A percentile compares a stretch with the other conserved stretches of the same genome.
phyloP scores from a whole-genome alignment of 2,797 vertebrate genomes.

The Notoglanidium macrostoma region DNA sequence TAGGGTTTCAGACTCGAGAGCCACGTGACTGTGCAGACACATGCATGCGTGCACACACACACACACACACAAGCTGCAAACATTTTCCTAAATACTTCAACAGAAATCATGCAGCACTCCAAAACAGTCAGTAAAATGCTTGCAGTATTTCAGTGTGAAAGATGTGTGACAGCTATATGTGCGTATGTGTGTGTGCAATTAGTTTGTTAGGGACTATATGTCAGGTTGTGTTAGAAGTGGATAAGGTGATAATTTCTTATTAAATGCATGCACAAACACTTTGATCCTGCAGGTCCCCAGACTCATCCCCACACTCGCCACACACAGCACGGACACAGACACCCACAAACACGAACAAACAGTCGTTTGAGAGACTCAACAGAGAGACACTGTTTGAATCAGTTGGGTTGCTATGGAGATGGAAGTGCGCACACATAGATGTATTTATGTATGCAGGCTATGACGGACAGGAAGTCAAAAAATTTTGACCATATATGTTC shows the following conservation, averaged over 20 bases:
- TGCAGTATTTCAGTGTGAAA: not conserved
- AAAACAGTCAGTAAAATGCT: not conserved
- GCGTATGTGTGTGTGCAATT: not conserved
- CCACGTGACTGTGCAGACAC: constrained; percentile 42
- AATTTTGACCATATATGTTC: constrained; percentile 23
- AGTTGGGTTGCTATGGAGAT: constrained; percentile 18
- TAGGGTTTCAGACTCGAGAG: not conserved
- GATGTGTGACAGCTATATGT: not conserved
- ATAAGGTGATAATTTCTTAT: not conserved
- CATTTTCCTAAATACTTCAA: not conserved
- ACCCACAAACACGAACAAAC: constrained; percentile 11
- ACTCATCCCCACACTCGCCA: not conserved
- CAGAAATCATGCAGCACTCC: not conserved
- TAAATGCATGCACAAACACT: constrained; percentile 15
- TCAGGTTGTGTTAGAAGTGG: not conserved
- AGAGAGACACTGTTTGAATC: constrained; percentile 26
- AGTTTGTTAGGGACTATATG: not conserved
- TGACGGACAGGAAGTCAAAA: constrained; percentile 7
- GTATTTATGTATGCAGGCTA: constrained; percentile 13
- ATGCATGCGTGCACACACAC: not conserved
- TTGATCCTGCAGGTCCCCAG: not conserved
- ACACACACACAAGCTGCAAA: not conserved
- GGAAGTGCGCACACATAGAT: not conserved
- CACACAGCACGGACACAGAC: not conserved
- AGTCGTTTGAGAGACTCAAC: constrained; percentile 13